Evolutionary conservation across 2,113 vertebrate species (phyloP).

Genomic region (Corythornis madagascariensis): DNA sequence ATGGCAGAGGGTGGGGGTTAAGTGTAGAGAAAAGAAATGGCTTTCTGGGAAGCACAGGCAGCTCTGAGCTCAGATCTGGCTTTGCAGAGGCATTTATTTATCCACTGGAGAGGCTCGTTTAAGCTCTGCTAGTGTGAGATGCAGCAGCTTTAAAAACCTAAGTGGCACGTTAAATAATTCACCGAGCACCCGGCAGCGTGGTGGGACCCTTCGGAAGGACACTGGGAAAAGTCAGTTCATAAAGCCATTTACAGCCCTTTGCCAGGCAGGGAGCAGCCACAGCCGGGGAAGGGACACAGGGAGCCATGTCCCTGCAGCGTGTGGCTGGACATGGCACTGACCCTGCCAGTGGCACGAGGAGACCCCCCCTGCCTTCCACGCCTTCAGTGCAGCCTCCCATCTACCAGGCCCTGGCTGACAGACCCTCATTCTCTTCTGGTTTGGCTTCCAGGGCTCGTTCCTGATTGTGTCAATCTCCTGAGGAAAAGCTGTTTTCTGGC

Average conservation of each 20-base stretch:
- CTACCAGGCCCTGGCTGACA: not conserved
- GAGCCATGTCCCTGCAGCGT: accelerated
- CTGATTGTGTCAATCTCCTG: not conserved
- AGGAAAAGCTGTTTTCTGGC: not conserved
- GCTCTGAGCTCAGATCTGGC: not conserved
- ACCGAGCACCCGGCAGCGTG: accelerated
- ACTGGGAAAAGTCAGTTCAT: accelerated
- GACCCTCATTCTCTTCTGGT: not conserved
- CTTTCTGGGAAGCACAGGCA: not conserved
- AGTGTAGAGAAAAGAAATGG: not conserved
- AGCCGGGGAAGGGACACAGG: not conserved
- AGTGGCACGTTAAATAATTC: not conserved
- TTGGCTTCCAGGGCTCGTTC: not conserved
- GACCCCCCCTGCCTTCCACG: not conserved
- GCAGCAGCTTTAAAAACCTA: not conserved
- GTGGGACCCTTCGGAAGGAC: not conserved
- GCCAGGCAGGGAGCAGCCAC: not conserved
- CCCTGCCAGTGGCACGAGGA: not conserved
- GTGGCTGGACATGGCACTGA: accelerated
- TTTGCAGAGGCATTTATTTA: not conserved
- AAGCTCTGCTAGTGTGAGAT: not conserved
- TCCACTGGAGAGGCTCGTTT: not conserved
- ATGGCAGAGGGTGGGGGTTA: not conserved
- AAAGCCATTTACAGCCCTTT: not conserved
- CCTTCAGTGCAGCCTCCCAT: not conserved